Evolutionary conservation across 2,113 vertebrate species (phyloP).

Genomic region (Falcunculus frontatus): DNA sequence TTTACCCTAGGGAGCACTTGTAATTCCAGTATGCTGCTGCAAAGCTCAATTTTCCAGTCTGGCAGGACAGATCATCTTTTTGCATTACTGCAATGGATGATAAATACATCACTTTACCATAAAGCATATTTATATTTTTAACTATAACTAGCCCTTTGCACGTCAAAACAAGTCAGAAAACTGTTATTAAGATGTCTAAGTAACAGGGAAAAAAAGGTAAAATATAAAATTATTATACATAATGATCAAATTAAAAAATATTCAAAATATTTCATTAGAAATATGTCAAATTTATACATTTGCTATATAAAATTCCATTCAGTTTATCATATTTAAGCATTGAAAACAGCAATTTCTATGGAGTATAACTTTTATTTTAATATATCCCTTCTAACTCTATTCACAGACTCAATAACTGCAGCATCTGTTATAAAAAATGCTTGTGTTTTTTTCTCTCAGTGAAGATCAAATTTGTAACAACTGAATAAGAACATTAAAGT

Average conservation of each 20-base stretch:
- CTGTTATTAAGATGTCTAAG: not conserved
- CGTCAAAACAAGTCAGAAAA: not conserved
- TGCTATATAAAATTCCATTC: not conserved
- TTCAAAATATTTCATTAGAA: not conserved
- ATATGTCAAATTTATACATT: not conserved
- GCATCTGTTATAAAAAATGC: not conserved
- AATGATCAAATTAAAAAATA: not conserved
- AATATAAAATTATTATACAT: not conserved
- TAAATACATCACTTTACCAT: not conserved
- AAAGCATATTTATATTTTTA: not conserved
- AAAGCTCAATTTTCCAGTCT: conserved; percentile 19
- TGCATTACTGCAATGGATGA: not conserved
- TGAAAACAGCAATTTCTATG: not conserved
- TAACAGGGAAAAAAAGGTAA: not conserved
- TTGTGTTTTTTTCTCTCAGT: not conserved
- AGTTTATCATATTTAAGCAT: not conserved
- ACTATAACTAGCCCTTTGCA: not conserved
- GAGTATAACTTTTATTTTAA: not conserved
- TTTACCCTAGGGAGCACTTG: not conserved
- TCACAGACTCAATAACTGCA: not conserved
- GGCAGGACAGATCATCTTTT: not conserved
- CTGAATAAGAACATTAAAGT: not conserved
- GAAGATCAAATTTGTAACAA: not conserved
- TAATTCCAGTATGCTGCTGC: not conserved
- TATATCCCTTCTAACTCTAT: not conserved